phyloP scores from a whole-genome alignment of 2,888 invertebrate genomes.

The Pseudolycoriella hygida region DNA sequence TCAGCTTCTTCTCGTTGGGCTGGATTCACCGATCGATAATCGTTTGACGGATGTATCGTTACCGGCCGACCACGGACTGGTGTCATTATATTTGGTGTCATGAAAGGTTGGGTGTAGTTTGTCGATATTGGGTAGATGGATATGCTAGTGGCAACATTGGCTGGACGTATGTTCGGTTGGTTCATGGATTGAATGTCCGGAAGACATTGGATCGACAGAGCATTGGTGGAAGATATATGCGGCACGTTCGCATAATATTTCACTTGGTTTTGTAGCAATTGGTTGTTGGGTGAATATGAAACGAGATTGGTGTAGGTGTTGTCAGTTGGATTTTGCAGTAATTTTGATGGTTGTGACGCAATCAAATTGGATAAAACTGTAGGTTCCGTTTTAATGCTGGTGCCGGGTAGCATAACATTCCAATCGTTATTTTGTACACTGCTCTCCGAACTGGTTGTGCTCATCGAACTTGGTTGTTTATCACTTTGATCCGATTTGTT shows the following conservation, averaged over 20 bases:
- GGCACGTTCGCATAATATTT: not conserved
- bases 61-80: slow-evolving; percentile 26
- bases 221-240: not conserved
- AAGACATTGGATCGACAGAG: not conserved
- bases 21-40: slow-evolving; percentile 10
- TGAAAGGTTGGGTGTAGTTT: not conserved
- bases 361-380: not conserved
- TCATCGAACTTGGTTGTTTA: slow-evolving; percentile 17
- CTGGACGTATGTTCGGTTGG: not conserved
- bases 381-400: not conserved
- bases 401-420: not conserved
- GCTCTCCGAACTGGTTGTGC: not conserved
- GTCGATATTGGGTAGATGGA: not conserved
- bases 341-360: too few species aligned
- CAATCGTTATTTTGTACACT: not conserved
- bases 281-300: not conserved
- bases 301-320: not conserved
- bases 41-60: slow-evolving; percentile 17
- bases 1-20: slow-evolving; percentile 16
- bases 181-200: not conserved
- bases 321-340: not conserved
- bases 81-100: not conserved
- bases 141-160: too few species aligned
- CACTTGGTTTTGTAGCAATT: not conserved
- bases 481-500: not conserved